Evolutionary conservation across 2,113 vertebrate species (phyloP).

Genomic region (Vireo altiloquus): DNA sequence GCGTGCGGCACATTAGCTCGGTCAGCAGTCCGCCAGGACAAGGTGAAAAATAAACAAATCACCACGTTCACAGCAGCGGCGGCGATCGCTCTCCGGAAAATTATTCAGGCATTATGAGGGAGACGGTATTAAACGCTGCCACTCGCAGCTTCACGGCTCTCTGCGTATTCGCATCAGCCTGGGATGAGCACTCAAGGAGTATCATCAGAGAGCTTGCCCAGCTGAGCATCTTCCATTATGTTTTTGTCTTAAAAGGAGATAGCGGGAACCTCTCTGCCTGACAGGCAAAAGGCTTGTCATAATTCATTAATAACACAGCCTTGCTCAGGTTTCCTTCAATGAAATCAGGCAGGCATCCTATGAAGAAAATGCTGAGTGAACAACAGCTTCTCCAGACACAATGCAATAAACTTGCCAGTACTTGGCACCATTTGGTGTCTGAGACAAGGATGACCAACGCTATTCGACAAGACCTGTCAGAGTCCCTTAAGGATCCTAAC

Average conservation of each 20-base stretch:
- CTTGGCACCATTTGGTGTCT: neutral
- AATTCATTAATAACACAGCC: conserved; percentile 76
- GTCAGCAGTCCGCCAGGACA: conserved; percentile 69
- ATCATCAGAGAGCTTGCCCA: conserved; percentile 61
- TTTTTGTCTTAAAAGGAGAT: conserved; percentile 71
- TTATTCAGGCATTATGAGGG: conserved; percentile 71
- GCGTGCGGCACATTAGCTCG: conserved; percentile 44
- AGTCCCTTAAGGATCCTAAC: neutral
- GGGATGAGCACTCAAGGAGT: conserved; percentile 70
- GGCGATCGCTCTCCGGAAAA: conserved; percentile 68
- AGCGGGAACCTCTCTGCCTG: conserved; percentile 67
- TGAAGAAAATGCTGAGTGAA: conserved; percentile 59
- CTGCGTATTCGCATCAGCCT: conserved; percentile 54
- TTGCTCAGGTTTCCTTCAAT: conserved; percentile 68
- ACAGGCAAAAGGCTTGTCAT: conserved; percentile 75
- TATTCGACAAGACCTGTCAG: conserved; percentile 25
- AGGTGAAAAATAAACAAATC: conserved; percentile 77
- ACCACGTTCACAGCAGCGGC: conserved; percentile 38
- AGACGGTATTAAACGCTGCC: conserved; percentile 69
- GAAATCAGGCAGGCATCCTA: conserved; percentile 56
- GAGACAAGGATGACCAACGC: neutral
- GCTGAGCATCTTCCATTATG: conserved; percentile 76
- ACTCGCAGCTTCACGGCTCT: conserved; percentile 73
- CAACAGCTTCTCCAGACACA: conserved; percentile 50
- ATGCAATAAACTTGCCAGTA: conserved; percentile 13